Base-by-base conservation (phyloP, 64 coral and sea anemone species). In the Pocillopora verrucosa region DNA sequence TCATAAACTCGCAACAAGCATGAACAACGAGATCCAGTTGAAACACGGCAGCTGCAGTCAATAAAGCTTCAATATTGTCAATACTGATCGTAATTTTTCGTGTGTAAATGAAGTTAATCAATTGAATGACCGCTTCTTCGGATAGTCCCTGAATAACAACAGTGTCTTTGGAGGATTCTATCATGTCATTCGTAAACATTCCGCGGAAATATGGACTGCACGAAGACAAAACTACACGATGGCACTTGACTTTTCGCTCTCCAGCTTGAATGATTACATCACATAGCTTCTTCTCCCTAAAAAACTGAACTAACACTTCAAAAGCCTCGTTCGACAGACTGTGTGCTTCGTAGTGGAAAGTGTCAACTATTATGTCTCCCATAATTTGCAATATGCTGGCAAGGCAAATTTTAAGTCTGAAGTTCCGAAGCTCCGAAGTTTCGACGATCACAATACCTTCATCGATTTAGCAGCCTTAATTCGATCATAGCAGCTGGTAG, bases 181-280 rank as follows among this genome's bases (percentile, higher is more conserved):
- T 69, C 97, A 99, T 99, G 76, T 92, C 88, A 64, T 93, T 99
- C 60, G 97, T 99, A 76, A 99, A 99, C 97, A 99, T 99, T 34
- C 94, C 92, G 26, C 91, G 94, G 78, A 99, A 99, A 73, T 99
- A 99, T 4, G 97, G 79, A 86, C 97, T 95, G 69, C 94, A 92
- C 9, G 94, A 95, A n/a, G 97, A 94, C 81, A 99, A 75, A 36
- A 99, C 91, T 65, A 99, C 93, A 19, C 97, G 97, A 82, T 99
- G 97, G 69, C 94, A 95, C 36, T 91, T 92, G 0, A 99, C 76
- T 74, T 95, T 99, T 59, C 65, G 76, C 11, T 99, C 94, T 74
- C 97, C 97, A 68, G 91, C 97, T 60, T 93, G 74, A 63, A 99
- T 80, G 6, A 92, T 84, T 12, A 99, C 94, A 90, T 99, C 97